These are phyloP conservation scores for Epirrita christyi DNA, from an alignment of 2,888 invertebrate species.

Conservation along the genomic window DNA sequence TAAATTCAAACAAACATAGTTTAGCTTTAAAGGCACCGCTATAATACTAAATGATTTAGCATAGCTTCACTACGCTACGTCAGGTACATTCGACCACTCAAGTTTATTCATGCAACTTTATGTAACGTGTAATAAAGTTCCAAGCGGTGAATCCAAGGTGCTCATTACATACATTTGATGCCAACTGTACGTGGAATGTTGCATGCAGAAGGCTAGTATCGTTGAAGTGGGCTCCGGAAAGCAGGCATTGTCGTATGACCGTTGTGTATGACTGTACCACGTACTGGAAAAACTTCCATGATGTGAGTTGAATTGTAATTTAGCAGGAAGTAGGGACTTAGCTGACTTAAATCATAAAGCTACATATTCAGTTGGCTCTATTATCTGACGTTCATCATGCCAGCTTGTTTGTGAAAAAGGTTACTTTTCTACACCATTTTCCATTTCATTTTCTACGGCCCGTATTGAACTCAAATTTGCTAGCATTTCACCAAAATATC, in stretches of 20 bases:
- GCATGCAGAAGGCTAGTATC: constrained; percentile 65
- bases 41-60: constrained; percentile 25
- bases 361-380: not conserved
- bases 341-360: constrained; percentile 20
- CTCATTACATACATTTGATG: constrained; percentile 25
- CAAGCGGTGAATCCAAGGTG: too few relatives aligned
- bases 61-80: constrained; percentile 15
- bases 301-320: constrained; percentile 39
- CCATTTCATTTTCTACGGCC: too few relatives aligned
- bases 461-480: too few relatives aligned
- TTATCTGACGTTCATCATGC: not conserved
- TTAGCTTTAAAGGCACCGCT: constrained; percentile 3
- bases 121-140: too few relatives aligned
- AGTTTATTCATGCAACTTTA: constrained; percentile 17
- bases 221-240: constrained; percentile 41
- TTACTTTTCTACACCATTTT: not conserved
- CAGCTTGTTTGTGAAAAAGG: not conserved
- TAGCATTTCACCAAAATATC: too few relatives aligned
- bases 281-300: constrained; percentile 36
- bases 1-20: constrained; percentile 7
- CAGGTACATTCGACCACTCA: constrained; percentile 20
- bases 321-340: constrained; percentile 32
- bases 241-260: constrained; percentile 44
- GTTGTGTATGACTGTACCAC: constrained; percentile 44
- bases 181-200: constrained; percentile 48